Percentiles rank a stretch among this genome's conserved stretches.
These are phyloP conservation scores for Cercocebus atys DNA, from an alignment of 2,113 vertebrate species.

Conservation along the genomic window DNA sequence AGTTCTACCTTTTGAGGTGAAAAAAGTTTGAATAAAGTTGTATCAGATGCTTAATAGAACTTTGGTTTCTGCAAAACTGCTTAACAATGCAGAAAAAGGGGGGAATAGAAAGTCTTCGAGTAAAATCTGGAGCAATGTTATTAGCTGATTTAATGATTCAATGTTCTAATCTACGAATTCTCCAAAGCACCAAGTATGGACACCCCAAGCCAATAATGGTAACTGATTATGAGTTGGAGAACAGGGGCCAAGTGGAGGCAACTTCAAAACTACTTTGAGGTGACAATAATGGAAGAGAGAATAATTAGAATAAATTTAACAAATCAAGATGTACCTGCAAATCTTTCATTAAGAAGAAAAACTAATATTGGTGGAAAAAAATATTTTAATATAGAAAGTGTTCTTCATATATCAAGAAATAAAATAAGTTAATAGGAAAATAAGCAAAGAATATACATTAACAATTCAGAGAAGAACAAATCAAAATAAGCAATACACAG, in stretches of 20 bases:
- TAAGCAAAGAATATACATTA: background rate
- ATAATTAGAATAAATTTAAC: background rate
- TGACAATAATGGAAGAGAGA: background rate
- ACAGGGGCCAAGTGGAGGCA: background rate
- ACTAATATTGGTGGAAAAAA: background rate
- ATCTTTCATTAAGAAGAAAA: background rate
- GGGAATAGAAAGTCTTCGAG: background rate
- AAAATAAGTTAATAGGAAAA: background rate
- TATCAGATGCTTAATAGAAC: background rate
- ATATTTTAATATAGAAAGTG: background rate
- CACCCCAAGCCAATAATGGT: no score
- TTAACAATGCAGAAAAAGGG: background rate
- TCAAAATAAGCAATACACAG: background rate
- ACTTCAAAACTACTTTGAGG: background rate
- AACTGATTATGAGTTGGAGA: no score
- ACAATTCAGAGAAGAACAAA: background rate
- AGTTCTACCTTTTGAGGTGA: background rate
- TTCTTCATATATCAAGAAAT: background rate
- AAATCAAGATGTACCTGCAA: background rate
- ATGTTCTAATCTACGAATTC: background rate
- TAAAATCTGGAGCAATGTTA: background rate
- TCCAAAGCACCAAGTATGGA: background rate
- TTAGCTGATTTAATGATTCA: background rate
- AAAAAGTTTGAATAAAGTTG: background rate
- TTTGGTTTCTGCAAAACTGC: background rate